Base-by-base conservation (phyloP, 2,113 vertebrate genomes). In the Alligator sinensis region DNA sequence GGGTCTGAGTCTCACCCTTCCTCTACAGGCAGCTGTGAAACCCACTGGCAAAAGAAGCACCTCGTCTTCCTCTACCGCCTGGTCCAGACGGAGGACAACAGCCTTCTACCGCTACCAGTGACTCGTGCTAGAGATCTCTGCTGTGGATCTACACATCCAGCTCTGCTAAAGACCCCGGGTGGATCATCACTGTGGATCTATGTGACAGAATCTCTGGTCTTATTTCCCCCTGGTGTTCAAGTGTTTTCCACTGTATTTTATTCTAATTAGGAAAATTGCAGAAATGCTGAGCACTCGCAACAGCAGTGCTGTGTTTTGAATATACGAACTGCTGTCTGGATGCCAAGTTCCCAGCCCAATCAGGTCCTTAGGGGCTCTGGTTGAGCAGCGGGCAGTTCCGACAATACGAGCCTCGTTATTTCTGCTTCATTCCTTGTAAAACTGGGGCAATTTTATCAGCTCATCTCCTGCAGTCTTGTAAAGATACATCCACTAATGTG, bases 81-180 rank as follows among this genome's bases (percentile, higher is more conserved):
- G 66, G n/a, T 68, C 18, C 10, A 15, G 18, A 18, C 5, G 90
- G 11, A 58, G 27, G 34, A 64, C 75, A 62, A 4, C 3, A 18
- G 4, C 34, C 18, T 93, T 87, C 78, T 83, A 27, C 47, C 80
- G 11, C 24, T 86, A 85, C 28, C 72, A 87, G 61, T 70, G 10
- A 25, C 30, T 80, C 61, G 6, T 15, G 2, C 27, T 13, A 28
- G 14, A 74, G 16, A 3, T 4, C 12, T 85, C 84, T 74, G 25
- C 77, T 79, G 22, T 54, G 77, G 21, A 5, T 5, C 57, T 77
- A 30, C 17, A 79, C 80, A 30, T 34, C 30, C 22, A 87, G 24
- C n/a, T 14, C 14, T 54, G 27, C 16, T 16, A 38, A 27, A 59
- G n/a, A 72, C 6, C 15, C 70, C 66, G 21, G 3, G 0, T 2